A percentile compares a stretch with the other conserved stretches of the same genome.
Conservation (phyloP, 2,113 vertebrate species). For the Pseudorhombus dupliciocellatus region DNA sequence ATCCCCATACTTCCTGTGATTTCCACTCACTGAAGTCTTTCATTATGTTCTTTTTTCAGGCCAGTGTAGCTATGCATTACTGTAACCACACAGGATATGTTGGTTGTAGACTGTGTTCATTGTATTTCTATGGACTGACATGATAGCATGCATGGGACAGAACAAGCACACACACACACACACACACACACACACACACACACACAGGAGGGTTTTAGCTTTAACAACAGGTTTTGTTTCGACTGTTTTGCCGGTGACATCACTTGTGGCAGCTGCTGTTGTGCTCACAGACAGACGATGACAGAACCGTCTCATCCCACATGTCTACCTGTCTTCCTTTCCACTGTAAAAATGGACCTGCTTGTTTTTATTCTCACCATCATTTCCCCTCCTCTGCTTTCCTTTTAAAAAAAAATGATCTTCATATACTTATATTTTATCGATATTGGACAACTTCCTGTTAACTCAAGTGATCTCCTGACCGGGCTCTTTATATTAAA, state of each 20-base stretch:
- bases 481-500: constrained; percentile 19
- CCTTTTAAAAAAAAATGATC: neutral
- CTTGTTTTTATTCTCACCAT: neutral
- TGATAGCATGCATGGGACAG: constrained; percentile 23
- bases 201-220: neutral
- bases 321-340: neutral
- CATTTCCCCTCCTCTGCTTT: neutral
- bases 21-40: constrained; percentile 48
- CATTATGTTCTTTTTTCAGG: constrained; percentile 50
- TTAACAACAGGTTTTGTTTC: constrained; percentile 56
- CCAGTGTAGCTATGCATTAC: constrained; percentile 41
- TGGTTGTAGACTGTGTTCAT: constrained; percentile 32
- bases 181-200: constrained; percentile 11
- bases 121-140: constrained; percentile 33
- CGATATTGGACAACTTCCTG: constrained; percentile 7
- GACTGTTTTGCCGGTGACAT: constrained; percentile 55
- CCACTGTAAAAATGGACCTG: neutral
- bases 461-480: neutral
- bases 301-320: neutral
- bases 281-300: constrained; percentile 1
- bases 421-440: constrained; percentile 34
- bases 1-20: constrained; percentile 43
- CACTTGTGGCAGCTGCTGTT: constrained; percentile 18
- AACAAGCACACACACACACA: constrained; percentile 8
- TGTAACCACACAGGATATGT: constrained; percentile 57